Evolutionary conservation across 2,113 vertebrate genomes (phyloP).

Genomic region (Megaptera novaeangliae): DNA sequence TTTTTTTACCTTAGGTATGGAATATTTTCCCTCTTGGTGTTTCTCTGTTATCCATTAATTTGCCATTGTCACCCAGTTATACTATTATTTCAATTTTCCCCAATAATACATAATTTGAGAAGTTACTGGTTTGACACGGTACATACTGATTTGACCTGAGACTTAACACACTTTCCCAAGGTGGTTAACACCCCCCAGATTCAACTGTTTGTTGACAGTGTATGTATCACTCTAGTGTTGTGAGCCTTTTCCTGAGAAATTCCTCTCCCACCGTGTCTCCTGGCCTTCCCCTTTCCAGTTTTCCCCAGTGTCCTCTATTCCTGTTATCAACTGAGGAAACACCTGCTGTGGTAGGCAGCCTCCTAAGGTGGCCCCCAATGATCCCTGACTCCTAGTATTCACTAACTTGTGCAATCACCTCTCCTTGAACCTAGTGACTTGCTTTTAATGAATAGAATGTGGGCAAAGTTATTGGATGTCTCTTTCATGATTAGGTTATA

Average conservation of each 20-base stretch:
- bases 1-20: background rate
- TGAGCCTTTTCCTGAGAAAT: background rate
- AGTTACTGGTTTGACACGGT: background rate
- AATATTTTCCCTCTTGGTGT: background rate
- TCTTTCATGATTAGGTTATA: background rate
- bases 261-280: background rate
- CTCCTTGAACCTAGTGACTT: background rate
- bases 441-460: background rate
- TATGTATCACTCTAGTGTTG: background rate
- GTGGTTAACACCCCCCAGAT: background rate
- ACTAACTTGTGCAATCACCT: background rate
- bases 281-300: background rate
- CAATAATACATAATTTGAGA: background rate
- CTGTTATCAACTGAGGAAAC: background rate
- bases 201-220: background rate
- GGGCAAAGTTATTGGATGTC: background rate
- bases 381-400: background rate
- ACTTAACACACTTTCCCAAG: background rate
- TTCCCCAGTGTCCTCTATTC: background rate
- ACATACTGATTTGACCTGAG: background rate
- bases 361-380: background rate
- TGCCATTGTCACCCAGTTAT: background rate
- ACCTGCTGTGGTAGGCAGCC: background rate
- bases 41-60: conserved; percentile 1
- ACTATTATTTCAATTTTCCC: background rate